Evolutionary conservation across 2,888 invertebrate species (phyloP).

Genomic region (Heliconius aoede): DNA sequence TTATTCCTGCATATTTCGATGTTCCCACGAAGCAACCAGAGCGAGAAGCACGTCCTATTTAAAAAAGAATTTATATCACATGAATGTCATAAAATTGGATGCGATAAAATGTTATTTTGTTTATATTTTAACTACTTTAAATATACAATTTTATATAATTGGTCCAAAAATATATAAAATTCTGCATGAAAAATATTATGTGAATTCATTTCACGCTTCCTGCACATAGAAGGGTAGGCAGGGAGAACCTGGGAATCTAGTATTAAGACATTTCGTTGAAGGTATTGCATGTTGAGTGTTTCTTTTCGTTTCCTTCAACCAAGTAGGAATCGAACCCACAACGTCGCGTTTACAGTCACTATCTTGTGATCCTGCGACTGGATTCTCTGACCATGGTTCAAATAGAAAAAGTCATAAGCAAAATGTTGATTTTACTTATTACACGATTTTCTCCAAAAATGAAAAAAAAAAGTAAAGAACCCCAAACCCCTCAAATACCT

Average conservation of each 20-base stretch:
- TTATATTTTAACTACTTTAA: neutral
- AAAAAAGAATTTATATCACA: conserved; percentile 33
- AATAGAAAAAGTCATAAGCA: neutral
- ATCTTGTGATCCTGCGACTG: too few species aligned
- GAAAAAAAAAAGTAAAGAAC: neutral
- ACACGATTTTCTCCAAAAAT: neutral
- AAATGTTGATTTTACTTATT: neutral
- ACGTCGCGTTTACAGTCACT: too few species aligned
- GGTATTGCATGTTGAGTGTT: too few species aligned
- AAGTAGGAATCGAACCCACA: too few species aligned
- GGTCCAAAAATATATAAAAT: neutral
- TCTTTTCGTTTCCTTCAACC: too few species aligned
- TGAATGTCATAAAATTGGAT: conserved; percentile 38
- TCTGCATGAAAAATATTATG: too few species aligned
- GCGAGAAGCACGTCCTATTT: conserved; percentile 50
- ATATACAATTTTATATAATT: neutral
- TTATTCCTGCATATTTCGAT: conserved; percentile 52
- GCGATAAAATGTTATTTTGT: conserved; percentile 23
- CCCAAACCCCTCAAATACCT: neutral
- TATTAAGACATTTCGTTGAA: too few species aligned
- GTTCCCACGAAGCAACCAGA: conserved; percentile 63
- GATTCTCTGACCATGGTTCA: too few species aligned
- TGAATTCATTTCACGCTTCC: too few species aligned
- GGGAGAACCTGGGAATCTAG: too few species aligned
- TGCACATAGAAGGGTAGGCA: too few species aligned